phyloP scores from a whole-genome alignment of 2,113 vertebrate genomes.

The Chloebia gouldiae region DNA sequence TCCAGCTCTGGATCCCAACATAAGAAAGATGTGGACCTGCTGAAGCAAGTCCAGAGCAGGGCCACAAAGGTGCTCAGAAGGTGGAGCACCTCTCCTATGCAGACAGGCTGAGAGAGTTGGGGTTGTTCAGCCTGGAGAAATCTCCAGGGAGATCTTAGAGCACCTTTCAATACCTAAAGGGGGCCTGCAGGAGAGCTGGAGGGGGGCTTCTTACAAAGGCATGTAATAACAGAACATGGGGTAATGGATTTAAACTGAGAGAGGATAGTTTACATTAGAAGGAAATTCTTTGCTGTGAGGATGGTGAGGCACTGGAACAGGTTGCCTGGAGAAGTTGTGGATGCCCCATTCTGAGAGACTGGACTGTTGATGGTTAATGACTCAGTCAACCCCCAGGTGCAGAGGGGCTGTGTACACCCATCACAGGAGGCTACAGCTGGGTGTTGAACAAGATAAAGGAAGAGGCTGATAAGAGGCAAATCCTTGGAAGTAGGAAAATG shows the following conservation, averaged over 20 bases:
- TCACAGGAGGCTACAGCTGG: background rate
- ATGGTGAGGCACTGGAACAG: background rate
- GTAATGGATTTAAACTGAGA: background rate
- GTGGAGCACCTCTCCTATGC: background rate
- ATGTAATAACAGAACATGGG: background rate
- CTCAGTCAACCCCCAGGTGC: accelerated
- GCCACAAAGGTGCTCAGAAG: background rate
- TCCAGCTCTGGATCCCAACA: background rate
- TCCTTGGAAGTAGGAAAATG: background rate
- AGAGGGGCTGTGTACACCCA: background rate
- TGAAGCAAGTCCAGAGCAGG: background rate
- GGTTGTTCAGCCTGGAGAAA: background rate
- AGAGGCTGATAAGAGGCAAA: background rate
- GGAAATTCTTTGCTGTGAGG: background rate
- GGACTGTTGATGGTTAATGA: background rate
- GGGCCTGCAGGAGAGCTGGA: background rate
- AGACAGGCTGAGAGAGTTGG: background rate
- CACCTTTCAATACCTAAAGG: background rate
- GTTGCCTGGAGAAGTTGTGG: background rate
- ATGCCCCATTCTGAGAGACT: background rate
- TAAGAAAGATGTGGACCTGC: background rate
- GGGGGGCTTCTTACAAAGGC: background rate
- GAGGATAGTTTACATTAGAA: background rate
- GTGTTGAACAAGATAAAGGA: background rate
- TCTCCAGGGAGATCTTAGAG: background rate